phyloP scores from a whole-genome alignment of 2,113 vertebrate species.

The Aix galericulata region DNA sequence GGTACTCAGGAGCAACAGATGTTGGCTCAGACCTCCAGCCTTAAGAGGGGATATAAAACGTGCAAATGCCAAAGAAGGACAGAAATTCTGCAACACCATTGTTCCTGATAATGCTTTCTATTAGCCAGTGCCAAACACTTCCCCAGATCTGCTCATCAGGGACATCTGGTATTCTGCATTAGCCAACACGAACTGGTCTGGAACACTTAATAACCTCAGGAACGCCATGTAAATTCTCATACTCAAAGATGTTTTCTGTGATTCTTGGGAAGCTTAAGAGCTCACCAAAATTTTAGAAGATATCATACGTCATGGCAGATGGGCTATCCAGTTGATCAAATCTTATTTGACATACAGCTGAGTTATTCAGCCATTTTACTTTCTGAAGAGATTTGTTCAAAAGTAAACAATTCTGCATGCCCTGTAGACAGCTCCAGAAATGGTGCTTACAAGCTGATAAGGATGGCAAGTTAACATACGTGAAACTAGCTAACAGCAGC shows the following conservation, averaged over 20 bases:
- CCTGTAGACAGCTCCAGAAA: neutral
- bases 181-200: slow-evolving; percentile 32
- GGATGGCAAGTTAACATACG: neutral
- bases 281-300: neutral
- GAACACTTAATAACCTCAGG: neutral
- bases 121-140: neutral
- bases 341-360: neutral
- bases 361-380: neutral
- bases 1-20: neutral
- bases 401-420: neutral
- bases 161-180: slow-evolving; percentile 44
- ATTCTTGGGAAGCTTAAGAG: neutral
- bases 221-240: neutral
- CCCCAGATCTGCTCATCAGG: slow-evolving; percentile 28
- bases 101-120: neutral
- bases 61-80: neutral
- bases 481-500: neutral
- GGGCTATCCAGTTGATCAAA: neutral
- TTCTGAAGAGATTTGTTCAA: neutral
- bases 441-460: neutral
- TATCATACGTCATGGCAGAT: neutral
- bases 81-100: slow-evolving; percentile 2
- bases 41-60: neutral
- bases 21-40: neutral
- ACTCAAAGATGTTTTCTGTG: neutral